Evolutionary conservation across 2,797 vertebrate genomes (phyloP).

Genomic region (Sebastiscus albofasciatus): DNA sequence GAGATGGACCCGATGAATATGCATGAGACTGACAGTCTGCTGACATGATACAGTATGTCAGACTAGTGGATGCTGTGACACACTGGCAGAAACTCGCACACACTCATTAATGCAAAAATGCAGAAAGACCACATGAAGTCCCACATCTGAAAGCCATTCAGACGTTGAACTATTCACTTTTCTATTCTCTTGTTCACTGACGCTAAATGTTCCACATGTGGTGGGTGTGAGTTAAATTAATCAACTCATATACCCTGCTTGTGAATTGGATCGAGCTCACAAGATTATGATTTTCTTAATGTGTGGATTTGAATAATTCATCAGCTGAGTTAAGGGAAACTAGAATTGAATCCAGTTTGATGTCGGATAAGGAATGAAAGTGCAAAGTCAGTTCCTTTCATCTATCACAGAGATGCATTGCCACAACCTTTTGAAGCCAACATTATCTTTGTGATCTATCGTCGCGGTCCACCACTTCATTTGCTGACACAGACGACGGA

Average conservation of each 20-base stretch:
- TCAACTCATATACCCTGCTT: constrained; percentile 37
- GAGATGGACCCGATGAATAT: constrained; percentile 73
- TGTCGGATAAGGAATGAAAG: constrained; percentile 52
- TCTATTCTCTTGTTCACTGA: constrained; percentile 27
- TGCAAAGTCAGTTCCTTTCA: constrained; percentile 60
- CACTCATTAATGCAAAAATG: constrained; percentile 10
- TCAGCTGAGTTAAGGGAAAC: constrained; percentile 53
- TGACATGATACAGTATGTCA: constrained; percentile 72
- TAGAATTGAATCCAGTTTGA: constrained; percentile 51
- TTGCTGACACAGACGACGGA: constrained; percentile 51
- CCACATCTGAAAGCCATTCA: not conserved
- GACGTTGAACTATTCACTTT: constrained; percentile 19
- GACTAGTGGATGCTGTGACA: constrained; percentile 38
- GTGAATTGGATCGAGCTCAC: constrained; percentile 37
- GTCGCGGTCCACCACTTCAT: constrained; percentile 40
- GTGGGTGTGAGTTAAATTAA: constrained; percentile 32
- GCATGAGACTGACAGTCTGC: constrained; percentile 67
- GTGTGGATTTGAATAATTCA: constrained; percentile 67
- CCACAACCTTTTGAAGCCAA: constrained; percentile 40
- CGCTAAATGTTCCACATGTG: constrained; percentile 35
- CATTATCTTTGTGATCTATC: constrained; percentile 61
- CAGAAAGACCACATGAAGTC: not conserved
- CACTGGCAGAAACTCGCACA: constrained; percentile 14
- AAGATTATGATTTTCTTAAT: constrained; percentile 58
- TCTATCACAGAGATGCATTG: constrained; percentile 58